Percentiles rank a stretch among this genome's conserved stretches.
These are phyloP conservation scores for Alligator mississippiensis DNA, from an alignment of 2,113 vertebrate genomes.

Conservation along the genomic window DNA sequence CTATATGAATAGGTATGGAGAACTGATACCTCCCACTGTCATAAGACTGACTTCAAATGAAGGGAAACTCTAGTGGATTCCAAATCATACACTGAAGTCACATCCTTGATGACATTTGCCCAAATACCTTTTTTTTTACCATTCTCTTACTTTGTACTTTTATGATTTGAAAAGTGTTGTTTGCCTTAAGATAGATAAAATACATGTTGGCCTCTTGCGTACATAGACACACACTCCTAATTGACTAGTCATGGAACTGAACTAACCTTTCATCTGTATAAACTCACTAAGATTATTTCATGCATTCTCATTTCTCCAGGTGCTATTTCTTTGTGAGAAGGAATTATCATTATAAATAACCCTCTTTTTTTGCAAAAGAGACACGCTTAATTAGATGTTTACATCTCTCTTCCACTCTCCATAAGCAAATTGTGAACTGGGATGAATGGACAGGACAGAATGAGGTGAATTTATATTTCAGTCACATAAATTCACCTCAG, in stretches of 20 bases:
- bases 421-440: rapidly evolving
- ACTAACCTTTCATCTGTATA: background rate
- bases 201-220: background rate
- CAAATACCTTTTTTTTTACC: background rate
- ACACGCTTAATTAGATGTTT: background rate
- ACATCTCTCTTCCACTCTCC: background rate
- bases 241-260: background rate
- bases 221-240: rapidly evolving
- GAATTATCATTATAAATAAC: background rate
- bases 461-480: background rate
- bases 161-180: background rate
- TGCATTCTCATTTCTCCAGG: background rate
- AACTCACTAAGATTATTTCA: background rate
- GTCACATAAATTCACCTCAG: background rate
- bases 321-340: background rate
- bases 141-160: background rate
- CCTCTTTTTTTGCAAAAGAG: background rate
- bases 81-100: background rate
- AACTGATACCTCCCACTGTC: background rate
- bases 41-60: background rate
- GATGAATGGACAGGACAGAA: background rate
- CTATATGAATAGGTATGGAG: background rate
- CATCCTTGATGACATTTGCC: background rate
- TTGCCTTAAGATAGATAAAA: background rate
- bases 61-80: background rate